These are phyloP conservation scores for Coelinius sp. DNA, from an alignment of 2,888 invertebrate genomes.

Conservation along the genomic window DNA sequence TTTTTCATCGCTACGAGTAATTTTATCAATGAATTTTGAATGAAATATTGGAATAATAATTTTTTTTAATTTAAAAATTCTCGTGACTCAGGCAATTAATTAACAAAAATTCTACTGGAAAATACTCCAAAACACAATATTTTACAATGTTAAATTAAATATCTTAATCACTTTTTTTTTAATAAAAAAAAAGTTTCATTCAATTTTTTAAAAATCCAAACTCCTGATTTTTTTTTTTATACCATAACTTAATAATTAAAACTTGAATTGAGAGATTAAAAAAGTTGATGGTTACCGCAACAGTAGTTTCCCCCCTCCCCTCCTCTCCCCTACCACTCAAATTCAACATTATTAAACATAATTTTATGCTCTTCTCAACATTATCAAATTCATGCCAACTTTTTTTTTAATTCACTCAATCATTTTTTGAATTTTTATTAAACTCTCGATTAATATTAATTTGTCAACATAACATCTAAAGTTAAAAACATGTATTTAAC, in stretches of 20 bases:
- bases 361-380: not conserved
- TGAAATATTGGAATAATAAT: not conserved
- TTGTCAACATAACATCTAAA: not conserved
- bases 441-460: not conserved
- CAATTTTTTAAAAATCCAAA: not conserved
- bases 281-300: conserved; percentile 14
- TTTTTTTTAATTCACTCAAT: not conserved
- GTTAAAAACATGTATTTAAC: not conserved
- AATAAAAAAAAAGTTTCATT: not conserved
- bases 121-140: too few species aligned
- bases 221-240: not conserved
- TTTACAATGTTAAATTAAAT: not conserved
- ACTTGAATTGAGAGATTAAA: conserved; percentile 25
- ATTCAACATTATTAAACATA: not conserved
- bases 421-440: not conserved
- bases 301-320: not conserved
- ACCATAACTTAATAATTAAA: conserved; percentile 4
- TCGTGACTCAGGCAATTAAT: too few species aligned
- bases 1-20: not conserved
- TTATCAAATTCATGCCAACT: conserved; percentile 9
- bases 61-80: too few species aligned
- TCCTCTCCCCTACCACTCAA: too few species aligned
- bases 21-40: not conserved
- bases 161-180: not conserved
- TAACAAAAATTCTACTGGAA: too few species aligned